Base-by-base conservation (phyloP, 1,140 invertebrate species). In the Pachypsylla venusta region DNA sequence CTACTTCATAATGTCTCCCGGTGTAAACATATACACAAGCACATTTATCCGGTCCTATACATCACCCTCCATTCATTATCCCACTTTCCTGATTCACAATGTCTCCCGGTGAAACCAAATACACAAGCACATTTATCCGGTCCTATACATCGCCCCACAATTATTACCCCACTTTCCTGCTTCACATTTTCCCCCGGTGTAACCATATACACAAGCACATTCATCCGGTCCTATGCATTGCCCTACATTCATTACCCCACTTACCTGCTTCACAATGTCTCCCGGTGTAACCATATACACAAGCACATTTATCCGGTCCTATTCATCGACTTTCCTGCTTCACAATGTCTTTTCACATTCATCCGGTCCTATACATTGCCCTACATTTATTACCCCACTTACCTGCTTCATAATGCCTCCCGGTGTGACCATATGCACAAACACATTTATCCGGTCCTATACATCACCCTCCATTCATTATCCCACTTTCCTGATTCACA, bases 261-360 rank as follows among this genome's bases (percentile, higher is more conserved):
- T 67, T 69, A 80, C 85, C 86, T 64, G 83, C 83, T 73, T 91
- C 87, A 70, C 89, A 93, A 54, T 81, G 75, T 61, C 80, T 78
- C 20, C 89, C 89, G 1, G 85, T 86, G 62, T 85, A 87, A 0
- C 89, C 89, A 69, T 89, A 89, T 30, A 87, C 78, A 69, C 89
- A 92, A 1, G 87, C 85, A 70, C 89, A 93, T 26, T 86, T 73
- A 71, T 91, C 84, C 2, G 85, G 84, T 3, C 86, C 87, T 56
- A 91, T 85, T 67, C 89, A 93, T 60, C 85, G 73, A 7, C 89
- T 88, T 27, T 87, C 87, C n/a, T n/a, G n/a, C n/a, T n/a, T n/a
- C n/a, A n/a, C n/a, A n/a, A n/a, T n/a, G n/a, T n/a, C n/a, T n/a
- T n/a, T n/a, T n/a, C n/a, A n/a, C n/a, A n/a, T n/a, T n/a, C n/a